Evolutionary conservation across 2,888 invertebrate species (phyloP), one percentile per base, ranked within the genome.

Genomic region (Zeuzera pyrina): DNA sequence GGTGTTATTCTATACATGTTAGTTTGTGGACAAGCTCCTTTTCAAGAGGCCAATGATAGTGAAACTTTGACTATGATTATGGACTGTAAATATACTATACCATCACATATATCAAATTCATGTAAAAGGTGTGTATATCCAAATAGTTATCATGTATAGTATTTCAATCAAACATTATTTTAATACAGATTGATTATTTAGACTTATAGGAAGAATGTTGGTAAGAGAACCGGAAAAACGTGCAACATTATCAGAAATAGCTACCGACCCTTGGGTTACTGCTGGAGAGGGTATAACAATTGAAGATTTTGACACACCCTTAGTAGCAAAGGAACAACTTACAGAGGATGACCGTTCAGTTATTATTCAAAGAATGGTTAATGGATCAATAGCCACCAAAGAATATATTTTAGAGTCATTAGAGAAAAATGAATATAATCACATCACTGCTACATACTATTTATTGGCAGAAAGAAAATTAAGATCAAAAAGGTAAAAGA

Each of bases 61-160:
- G 99, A 99, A 86, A 99, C 99, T 1, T 84, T 99, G 33, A 98
- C 97, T 15, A 98, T 97, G 95, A 99, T 99, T 47, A 96, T 99
- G 94, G 98, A 99, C 77, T 98, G 98, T 85, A 97, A 97, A 85
- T 99, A 97, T 70, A 91, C 91, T 36, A 91, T 97, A 57, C 97
- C 98, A 33, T 72, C 87, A 15, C 93, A 95, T 76, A 90, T 99
- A 43, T 94, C 97, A 7, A 84, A 87, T 31, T 89, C 90, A 38
- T 98, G 98, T 76, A 90, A 91, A 81, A 88, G 88, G 93, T 93
- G 49, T 29, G 15, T n/a, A n/a, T n/a, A n/a, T n/a, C n/a, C n/a
- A n/a, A n/a, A n/a, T n/a, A n/a, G n/a, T n/a, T n/a, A n/a, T n/a
- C n/a, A n/a, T n/a, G 19, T 31, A 24, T 10, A 29, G 23, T 24